These are phyloP conservation scores for Noctua comes DNA, from an alignment of 2,888 invertebrate genomes.

Conservation along the genomic window DNA sequence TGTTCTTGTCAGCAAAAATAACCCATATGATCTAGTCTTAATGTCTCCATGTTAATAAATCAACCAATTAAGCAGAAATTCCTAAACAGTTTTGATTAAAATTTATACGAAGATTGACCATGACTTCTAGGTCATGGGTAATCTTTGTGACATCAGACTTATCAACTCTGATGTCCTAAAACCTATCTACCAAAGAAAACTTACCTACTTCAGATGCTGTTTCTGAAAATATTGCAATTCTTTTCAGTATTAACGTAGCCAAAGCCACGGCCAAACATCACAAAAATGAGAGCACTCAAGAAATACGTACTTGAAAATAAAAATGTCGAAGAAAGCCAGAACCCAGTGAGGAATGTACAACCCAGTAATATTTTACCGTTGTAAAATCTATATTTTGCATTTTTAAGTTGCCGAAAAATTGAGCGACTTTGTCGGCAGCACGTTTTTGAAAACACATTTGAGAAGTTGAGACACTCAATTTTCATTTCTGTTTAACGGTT, in stretches of 20 bases:
- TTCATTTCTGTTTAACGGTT: constrained; percentile 14
- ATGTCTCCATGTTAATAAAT: constrained; percentile 25
- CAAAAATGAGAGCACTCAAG: constrained; percentile 17
- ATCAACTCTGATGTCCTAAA: constrained; percentile 6
- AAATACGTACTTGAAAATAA: constrained; percentile 12
- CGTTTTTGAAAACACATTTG: constrained; percentile 1
- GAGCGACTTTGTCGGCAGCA: neutral
- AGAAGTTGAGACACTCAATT: neutral
- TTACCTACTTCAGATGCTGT: neutral
- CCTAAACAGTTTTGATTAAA: constrained; percentile 44
- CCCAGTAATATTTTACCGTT: constrained; percentile 30
- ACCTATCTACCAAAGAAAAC: neutral
- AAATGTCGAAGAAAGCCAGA: constrained; percentile 27
- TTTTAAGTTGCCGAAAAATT: constrained; percentile 19
- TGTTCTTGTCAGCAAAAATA: neutral
- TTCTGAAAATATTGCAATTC: neutral
- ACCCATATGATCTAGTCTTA: neutral
- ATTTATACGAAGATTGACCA: constrained; percentile 46
- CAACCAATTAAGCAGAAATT: constrained; percentile 37
- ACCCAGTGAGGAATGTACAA: constrained; percentile 8
- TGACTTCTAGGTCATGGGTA: constrained; percentile 50
- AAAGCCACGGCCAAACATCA: constrained; percentile 12
- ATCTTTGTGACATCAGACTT: constrained; percentile 39
- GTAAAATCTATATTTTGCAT: constrained; percentile 24
- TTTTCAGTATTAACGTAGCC: neutral